Evolutionary conservation across 1,140 invertebrate species (phyloP), one percentile per base, ranked within the genome.

Genomic region (Polyergus mexicanus): DNA sequence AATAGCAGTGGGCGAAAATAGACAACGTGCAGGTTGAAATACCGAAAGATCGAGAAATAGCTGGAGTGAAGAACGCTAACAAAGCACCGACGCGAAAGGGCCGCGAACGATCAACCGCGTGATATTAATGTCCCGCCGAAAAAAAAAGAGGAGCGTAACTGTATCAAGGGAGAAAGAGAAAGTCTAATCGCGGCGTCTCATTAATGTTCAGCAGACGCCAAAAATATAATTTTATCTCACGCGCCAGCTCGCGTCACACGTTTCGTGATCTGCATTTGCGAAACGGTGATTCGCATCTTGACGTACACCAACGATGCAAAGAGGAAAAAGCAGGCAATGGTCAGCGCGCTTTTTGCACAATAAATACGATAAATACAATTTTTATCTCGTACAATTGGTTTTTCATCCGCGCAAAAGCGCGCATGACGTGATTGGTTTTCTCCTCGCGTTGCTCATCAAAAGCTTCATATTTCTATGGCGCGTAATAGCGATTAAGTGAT

Each of bases 1-100:
- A 89, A 88, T 89, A 88, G 88, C 88, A 80, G 35, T 75, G 84
- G 41, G 69, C 86, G 41, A 88, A 89, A 89, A 89, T 89, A 86
- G 87, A 81, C 75, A 56, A 88, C 56, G 47, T 56, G 56, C 35
- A 51, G 44, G 63, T 16, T 44, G 56, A 89, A 75, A 89, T 88
- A 84, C 75, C 83, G 86, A 86, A 88, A 88, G 83, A 35, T 4
- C 62, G 60, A 75, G 88, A 69, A 51, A 88, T 85, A 71, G 54
- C 75, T 86, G 76, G 54, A 56, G 56, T 38, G 38, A 62, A 54
- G 47, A 66, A 54, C 83, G 47, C 83, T 84, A 88, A 86, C 83
- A 86, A 89, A 88, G 86, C 74, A 65, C 58, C 51, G 47, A 35
- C 32, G 28, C 41, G 60, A 80, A 41, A 71, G 28, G 38, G 80